phyloP scores from a whole-genome alignment of 2,797 vertebrate species.

The Orientallactaga sibirica region DNA sequence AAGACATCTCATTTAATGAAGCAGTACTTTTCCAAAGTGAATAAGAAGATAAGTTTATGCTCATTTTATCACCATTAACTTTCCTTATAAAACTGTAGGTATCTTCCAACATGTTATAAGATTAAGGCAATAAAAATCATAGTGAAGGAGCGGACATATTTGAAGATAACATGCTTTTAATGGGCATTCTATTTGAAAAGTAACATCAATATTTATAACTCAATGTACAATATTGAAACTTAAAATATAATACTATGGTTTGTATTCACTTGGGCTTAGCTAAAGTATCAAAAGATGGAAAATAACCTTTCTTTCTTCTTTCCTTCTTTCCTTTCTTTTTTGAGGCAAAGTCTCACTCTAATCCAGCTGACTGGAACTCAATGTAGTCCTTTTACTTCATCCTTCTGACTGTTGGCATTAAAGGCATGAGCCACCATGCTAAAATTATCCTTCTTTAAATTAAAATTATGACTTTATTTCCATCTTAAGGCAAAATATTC shows the following conservation, averaged over 20 bases:
- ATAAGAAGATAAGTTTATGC: neutral
- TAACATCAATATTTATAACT: constrained; percentile 28
- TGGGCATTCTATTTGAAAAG: constrained; percentile 42
- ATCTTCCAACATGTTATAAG: neutral
- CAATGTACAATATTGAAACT: neutral
- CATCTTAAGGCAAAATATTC: constrained; percentile 7
- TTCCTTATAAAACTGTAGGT: constrained; percentile 27
- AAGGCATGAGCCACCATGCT: too few species aligned
- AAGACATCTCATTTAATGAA: neutral
- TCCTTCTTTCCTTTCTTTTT: too few species aligned
- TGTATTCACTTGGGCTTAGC: neutral
- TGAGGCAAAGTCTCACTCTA: too few species aligned
- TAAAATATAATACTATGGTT: constrained; percentile 47
- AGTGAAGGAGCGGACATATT: neutral
- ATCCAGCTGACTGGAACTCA: too few species aligned
- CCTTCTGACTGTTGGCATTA: too few species aligned
- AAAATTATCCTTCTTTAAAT: constrained; percentile 6
- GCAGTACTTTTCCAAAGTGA: neutral
- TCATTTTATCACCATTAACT: neutral
- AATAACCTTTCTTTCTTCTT: neutral
- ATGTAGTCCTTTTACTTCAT: too few species aligned
- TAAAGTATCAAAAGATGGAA: constrained; percentile 30
- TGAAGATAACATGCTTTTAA: constrained; percentile 8
- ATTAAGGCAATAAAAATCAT: constrained; percentile 24
- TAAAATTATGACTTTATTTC: constrained; percentile 61